Base-by-base conservation (phyloP, 2,113 vertebrate species). In the Atherinomorus stipes region DNA sequence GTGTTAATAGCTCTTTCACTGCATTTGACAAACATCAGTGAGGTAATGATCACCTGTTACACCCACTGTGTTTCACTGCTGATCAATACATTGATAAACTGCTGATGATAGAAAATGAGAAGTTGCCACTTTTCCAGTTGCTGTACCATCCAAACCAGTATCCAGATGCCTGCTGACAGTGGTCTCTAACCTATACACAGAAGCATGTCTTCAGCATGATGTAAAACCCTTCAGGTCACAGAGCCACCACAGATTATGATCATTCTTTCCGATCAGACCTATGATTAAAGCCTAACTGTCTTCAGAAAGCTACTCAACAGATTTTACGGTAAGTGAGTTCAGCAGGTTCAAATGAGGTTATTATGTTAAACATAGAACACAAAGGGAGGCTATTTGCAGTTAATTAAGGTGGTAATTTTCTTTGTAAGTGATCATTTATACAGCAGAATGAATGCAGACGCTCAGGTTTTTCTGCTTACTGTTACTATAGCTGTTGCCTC, bases 401-500 rank as follows among this genome's bases (percentile, higher is more conserved):
- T 81, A 83, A 89, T 88, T 86, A 88, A 78, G 4, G 40, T 74
- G 53, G 53, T 81, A 67, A 91, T 90, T 86, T 78, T 65, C 82
- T 74, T 61, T 40, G 70, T 70, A 56, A 81, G 64, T 59, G 64
- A 84, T 87, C 69, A 81, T 77, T 73, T 28, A 77, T 79, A 38
- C 59, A 70, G 42, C 45, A 16, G 38, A 78, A 72, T 11, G 22
- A 16, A 68, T 8, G 44, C 10, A 0, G 25, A 64, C 54, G 7
- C 56, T 28, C 9, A 8, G n/a, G 21, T 28, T 15, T 74, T 42
- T 40, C 22, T 44, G 61, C 59, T 51, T 53, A 25, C 45, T 59
- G 54, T 58, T 45, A 25, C 47, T 28, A 37, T 22, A 63, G n/a
- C 3, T 1, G 64, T 37, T 16, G 18, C 25, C 53, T 78, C 9